Evolutionary conservation across 1,140 invertebrate species (phyloP), one percentile per base, ranked within the genome.

Genomic region (Drosophila eugracilis): DNA sequence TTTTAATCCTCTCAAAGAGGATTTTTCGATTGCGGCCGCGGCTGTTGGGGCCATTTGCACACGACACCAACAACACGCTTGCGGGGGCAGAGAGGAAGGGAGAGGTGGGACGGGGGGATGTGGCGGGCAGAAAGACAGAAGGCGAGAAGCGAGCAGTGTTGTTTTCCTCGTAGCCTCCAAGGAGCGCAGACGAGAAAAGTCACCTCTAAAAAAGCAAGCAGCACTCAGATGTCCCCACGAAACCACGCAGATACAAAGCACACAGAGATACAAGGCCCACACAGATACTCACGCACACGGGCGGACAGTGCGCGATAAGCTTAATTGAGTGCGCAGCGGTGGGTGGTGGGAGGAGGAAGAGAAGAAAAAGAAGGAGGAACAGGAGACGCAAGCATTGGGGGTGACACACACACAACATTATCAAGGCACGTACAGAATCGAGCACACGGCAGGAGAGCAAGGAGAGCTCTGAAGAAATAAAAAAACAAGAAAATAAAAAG

Each of bases 1-100:
- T 86, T 76, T 90, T 90, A 90, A 90, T 90, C 88, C 88, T 90
- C 81, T 89, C 88, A 90, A 90, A 90, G 88, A 90, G 88, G 88
- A 90, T 90, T 90, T 90, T 86, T 90, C 65, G 67, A 77, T 72
- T 81, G 73, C 78, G 47, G 67, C 67, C 50, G 59, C 57, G 30
- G 34, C 47, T 67, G 67, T 19, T 79, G 58, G 44, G 30, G 72
- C 80, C 73, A 48, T 80, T 89, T 90, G 88, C 88, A 85, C 88
- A 81, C 88, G 88, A 71, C 88, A 88, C 88, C 88, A 90, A 77
- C 52, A 71, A 15, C 24, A 48, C 7, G 58, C 26, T 34, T 28
- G 44, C 26, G n/a, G 26, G 42, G 42, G n/a, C 14, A n/a, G 37
- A 5, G 4, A 10, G 36, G 14, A 30, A 36, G 21, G 47, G 60